Evolutionary conservation across 2,888 invertebrate genomes (phyloP), one percentile per base, ranked within the genome.

Genomic region (Metopia argyrocephala): DNA sequence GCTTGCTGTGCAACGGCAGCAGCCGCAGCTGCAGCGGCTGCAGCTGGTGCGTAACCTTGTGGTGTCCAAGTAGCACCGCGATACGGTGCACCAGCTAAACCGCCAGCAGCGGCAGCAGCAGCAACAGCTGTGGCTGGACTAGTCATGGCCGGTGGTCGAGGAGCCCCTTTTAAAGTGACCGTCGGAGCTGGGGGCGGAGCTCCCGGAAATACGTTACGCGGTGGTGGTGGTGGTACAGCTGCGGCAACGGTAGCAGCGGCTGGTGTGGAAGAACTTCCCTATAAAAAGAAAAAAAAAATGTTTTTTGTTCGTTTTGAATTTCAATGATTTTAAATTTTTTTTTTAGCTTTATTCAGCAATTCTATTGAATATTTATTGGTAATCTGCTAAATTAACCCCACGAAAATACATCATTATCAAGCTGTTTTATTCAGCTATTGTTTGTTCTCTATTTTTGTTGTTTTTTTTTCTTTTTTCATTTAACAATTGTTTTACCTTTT

Each of bases 101-200:
- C 90, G 85, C 90, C 88, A 84, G 89, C 90, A 86, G 90, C 90
- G 83, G 90, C 90, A 86, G 83, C 90, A 89, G 86, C 90, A 88
- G 85, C 90, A 87, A 90, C 90, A 85, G 90, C 90, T 87, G 90
- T 89, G 85, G 91, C 91, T 86, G 91, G 91, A 87, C 91, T 91
- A 85, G 89, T 90, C 91, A 91, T 91, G 85, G 89, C 89, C 87
- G 90, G 89, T 86, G 89, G 89, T 86, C 89, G 87, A 85, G 89
- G 90, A 85, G 87, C 88, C 87, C 90, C 90, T 88, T 91, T 91
- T 78, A 91, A 86, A 85, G 90, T 87, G 84, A 89, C 87, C 86
- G 87, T 85, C 85, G 90, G 88, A 85, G 89, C 88, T 87, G 89
- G 90, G 84, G 90, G 88, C 87, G 90, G 88, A 86, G 90, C 89